Percentiles rank a stretch among this genome's conserved stretches.
Evolutionary conservation across 2,113 vertebrate species (phyloP).

Genomic region (Alligator sinensis): DNA sequence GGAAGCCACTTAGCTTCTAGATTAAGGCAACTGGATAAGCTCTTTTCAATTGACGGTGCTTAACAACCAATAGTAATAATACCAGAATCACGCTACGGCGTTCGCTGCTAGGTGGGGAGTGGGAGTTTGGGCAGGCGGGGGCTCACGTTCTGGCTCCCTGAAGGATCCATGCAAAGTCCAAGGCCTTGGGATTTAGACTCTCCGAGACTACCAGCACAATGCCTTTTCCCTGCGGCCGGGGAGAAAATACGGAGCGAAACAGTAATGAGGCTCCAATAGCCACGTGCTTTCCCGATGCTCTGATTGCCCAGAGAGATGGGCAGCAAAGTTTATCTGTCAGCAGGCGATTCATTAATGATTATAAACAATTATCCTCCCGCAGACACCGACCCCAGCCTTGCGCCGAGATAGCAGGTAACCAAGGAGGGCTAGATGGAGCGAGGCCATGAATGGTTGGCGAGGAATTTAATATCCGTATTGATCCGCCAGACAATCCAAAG

Average conservation of each 20-base stretch:
- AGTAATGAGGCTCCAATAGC: neutral
- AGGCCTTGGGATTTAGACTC: neutral
- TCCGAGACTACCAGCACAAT: neutral
- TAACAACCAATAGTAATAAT: neutral
- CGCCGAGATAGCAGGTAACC: neutral
- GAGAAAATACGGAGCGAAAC: neutral
- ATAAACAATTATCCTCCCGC: neutral
- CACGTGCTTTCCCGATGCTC: neutral
- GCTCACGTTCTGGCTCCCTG: neutral
- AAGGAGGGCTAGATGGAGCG: neutral
- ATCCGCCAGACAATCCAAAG: neutral
- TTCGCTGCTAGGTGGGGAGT: neutral
- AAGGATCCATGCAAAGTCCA: neutral
- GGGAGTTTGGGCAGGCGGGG: neutral
- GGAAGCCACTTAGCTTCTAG: neutral
- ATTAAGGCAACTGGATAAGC: neutral
- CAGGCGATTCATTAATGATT: neutral
- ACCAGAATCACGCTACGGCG: neutral
- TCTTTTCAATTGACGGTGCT: neutral
- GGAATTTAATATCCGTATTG: neutral
- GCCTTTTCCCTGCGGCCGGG: neutral
- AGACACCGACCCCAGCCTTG: neutral
- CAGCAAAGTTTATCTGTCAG: fast-evolving
- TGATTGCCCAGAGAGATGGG: neutral
- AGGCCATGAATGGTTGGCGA: neutral